Percentiles rank a stretch among this genome's conserved stretches.
These are phyloP conservation scores for Empis livida DNA, from an alignment of 2,888 invertebrate genomes.

Conservation along the genomic window DNA sequence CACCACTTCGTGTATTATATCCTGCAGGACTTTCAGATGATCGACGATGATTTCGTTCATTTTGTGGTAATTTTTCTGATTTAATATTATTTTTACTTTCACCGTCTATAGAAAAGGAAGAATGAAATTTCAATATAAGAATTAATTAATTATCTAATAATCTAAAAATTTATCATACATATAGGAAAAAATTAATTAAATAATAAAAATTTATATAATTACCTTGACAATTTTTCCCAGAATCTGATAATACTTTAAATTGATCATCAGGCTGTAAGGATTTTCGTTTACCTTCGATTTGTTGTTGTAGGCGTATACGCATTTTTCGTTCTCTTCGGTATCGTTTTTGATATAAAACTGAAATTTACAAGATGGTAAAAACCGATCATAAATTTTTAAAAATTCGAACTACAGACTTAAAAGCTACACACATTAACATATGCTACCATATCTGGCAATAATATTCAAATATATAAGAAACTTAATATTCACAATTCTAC, in stretches of 20 bases:
- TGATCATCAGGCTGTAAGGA: constrained; percentile 56
- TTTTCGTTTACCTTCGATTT: constrained; percentile 69
- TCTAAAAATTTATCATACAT: too few relatives aligned
- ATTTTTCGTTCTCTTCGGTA: constrained; percentile 77
- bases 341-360: constrained; percentile 82
- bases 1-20: neutral
- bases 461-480: constrained; percentile 11
- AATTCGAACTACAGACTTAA: too few relatives aligned
- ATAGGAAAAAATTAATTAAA: constrained; percentile 15
- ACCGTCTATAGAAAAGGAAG: constrained; percentile 22
- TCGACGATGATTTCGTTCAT: constrained; percentile 15
- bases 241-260: constrained; percentile 43
- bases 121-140: constrained; percentile 14
- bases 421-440: neutral
- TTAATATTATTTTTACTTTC: constrained; percentile 20
- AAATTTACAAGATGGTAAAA: neutral
- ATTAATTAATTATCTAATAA: neutral
- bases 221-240: constrained; percentile 71
- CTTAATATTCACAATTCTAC: constrained; percentile 15
- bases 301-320: constrained; percentile 71
- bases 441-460: too few relatives aligned
- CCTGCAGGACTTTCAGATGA: constrained; percentile 11
- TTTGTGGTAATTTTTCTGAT: neutral
- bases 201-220: constrained; percentile 21
- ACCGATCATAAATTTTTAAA: too few relatives aligned